phyloP scores from a whole-genome alignment of 2,888 invertebrate species.

The Temnothorax ravouxi region DNA sequence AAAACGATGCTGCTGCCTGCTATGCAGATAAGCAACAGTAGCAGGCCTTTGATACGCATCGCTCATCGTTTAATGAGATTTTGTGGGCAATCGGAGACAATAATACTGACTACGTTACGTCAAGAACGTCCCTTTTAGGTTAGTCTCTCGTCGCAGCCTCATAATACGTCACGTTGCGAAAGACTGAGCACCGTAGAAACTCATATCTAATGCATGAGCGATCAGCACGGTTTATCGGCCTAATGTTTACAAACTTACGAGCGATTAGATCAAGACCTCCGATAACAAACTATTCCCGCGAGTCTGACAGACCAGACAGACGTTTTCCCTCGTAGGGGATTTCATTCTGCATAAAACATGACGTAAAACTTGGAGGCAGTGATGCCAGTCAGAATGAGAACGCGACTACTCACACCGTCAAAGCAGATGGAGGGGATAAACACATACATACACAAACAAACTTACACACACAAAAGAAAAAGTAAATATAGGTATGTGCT shows the following conservation, averaged over 20 bases:
- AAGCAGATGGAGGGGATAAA: background rate
- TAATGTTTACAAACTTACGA: slow-evolving; percentile 27
- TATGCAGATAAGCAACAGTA: slow-evolving; percentile 92
- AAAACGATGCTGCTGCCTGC: slow-evolving; percentile 92
- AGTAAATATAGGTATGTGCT: background rate
- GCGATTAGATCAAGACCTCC: slow-evolving; percentile 48
- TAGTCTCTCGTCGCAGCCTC: slow-evolving; percentile 52
- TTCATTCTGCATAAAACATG: slow-evolving; percentile 21
- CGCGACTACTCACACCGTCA: background rate
- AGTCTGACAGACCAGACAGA: slow-evolving; percentile 8
- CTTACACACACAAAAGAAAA: background rate
- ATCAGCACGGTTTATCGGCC: background rate
- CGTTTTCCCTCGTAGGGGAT: background rate
- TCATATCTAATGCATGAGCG: slow-evolving; percentile 22
- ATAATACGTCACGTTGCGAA: slow-evolving; percentile 27
- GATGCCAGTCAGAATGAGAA: background rate
- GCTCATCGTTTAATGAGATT: slow-evolving; percentile 80
- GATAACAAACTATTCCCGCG: slow-evolving; percentile 61
- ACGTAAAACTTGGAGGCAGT: background rate
- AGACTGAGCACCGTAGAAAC: background rate
- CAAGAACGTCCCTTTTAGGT: slow-evolving; percentile 64
- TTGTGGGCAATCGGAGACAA: slow-evolving; percentile 56
- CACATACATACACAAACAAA: background rate
- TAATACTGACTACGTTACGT: slow-evolving; percentile 59
- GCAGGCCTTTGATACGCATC: slow-evolving; percentile 93